These are phyloP conservation scores for Patella caerulea DNA, from an alignment of 2,888 invertebrate species.

Conservation along the genomic window DNA sequence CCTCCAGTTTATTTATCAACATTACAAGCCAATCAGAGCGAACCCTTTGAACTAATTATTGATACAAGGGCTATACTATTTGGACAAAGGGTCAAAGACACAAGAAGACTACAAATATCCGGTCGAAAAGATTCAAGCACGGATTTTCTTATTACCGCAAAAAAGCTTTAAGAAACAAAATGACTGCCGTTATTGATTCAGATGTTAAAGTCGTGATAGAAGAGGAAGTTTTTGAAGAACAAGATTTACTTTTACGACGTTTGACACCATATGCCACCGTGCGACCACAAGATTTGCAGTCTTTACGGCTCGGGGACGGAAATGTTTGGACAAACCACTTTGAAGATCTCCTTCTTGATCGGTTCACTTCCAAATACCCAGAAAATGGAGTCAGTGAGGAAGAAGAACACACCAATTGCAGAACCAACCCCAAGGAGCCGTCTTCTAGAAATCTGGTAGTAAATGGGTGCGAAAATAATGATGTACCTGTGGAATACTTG, in stretches of 20 bases:
- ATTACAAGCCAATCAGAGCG: too few relatives aligned
- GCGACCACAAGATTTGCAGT: constrained; percentile 33
- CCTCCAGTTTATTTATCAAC: too few relatives aligned
- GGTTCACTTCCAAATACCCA: not conserved
- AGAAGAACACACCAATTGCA: not conserved
- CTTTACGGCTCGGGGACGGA: not conserved
- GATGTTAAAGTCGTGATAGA: not conserved
- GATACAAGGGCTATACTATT: too few relatives aligned
- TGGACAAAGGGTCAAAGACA: too few relatives aligned
- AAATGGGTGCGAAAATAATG: constrained; percentile 20
- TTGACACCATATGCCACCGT: constrained; percentile 42
- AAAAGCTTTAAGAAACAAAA: not conserved
- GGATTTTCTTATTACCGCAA: not conserved
- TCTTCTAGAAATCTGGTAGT: constrained; percentile 8
- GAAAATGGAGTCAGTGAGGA: not conserved
- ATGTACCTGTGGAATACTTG: constrained; percentile 30
- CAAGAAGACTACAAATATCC: too few relatives aligned
- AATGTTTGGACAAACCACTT: constrained; percentile 2
- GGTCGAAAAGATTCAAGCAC: too few relatives aligned
- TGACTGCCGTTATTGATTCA: not conserved
- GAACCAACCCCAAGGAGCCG: not conserved
- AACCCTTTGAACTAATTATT: too few relatives aligned
- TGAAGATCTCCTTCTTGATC: too few relatives aligned
- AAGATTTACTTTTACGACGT: constrained; percentile 28
- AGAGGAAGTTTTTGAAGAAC: not conserved